phyloP scores from a whole-genome alignment of 2,113 vertebrate species.

The Morone chrysops region DNA sequence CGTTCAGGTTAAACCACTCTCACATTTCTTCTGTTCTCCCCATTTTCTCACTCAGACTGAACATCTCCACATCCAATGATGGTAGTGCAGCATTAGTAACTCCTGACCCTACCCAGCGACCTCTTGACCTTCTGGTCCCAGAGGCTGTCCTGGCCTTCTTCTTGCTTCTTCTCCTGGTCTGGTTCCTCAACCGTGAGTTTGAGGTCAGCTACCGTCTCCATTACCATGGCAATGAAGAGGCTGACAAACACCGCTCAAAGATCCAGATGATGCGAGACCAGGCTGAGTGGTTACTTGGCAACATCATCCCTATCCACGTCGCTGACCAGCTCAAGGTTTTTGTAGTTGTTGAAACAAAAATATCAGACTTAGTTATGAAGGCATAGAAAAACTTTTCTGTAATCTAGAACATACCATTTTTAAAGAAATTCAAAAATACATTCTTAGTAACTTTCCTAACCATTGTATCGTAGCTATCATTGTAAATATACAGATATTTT shows the following conservation, averaged over 20 bases:
- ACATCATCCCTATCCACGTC: slow-evolving; percentile 98
- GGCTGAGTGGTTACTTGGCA: slow-evolving; percentile 96
- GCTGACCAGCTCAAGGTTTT: slow-evolving; percentile 93
- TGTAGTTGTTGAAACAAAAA: slow-evolving; percentile 10
- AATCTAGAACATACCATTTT: background rate
- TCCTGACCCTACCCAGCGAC: slow-evolving; percentile 19
- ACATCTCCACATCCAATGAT: slow-evolving; percentile 59
- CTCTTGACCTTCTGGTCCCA: slow-evolving; percentile 84
- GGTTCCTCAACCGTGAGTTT: slow-evolving; percentile 98
- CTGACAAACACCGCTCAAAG: slow-evolving; percentile 95
- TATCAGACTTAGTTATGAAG: background rate
- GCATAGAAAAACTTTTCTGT: too few relatives aligned
- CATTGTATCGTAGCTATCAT: background rate
- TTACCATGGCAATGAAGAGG: slow-evolving; percentile 97
- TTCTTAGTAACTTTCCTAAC: background rate
- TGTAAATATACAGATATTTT: background rate
- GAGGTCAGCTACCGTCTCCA: slow-evolving; percentile 98
- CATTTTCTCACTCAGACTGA: slow-evolving; percentile 55
- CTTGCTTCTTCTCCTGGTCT: slow-evolving; percentile 94
- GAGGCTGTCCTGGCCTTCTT: slow-evolving; percentile 92
- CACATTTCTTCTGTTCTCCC: background rate
- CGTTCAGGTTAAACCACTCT: background rate
- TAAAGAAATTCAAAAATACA: background rate
- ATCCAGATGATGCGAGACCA: slow-evolving; percentile 98
- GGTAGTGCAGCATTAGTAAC: slow-evolving; percentile 19